phyloP scores from a whole-genome alignment of 2,888 invertebrate species.

The Drosophila neoperkinsi region DNA sequence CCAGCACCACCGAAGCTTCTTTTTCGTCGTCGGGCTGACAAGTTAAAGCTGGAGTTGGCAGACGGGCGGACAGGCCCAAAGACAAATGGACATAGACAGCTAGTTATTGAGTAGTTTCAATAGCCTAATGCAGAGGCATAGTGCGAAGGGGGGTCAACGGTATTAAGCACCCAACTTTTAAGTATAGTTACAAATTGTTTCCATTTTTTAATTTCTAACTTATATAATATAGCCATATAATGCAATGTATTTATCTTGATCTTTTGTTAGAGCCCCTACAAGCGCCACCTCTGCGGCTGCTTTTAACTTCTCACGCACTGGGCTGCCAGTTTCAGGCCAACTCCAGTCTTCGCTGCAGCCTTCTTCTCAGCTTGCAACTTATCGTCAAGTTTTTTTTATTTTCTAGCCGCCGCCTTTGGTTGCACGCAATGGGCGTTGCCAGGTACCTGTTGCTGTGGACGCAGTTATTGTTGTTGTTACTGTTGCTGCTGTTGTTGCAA shows the following conservation, averaged over 20 bases:
- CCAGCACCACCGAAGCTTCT: slow-evolving; percentile 56
- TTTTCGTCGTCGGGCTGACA: slow-evolving; percentile 22
- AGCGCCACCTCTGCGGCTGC: slow-evolving; percentile 35
- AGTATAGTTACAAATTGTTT: neutral
- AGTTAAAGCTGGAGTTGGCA: slow-evolving; percentile 19
- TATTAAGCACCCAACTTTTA: neutral
- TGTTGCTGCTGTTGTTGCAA: slow-evolving; percentile 22
- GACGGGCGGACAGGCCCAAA: slow-evolving; percentile 10
- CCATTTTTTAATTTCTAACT: neutral
- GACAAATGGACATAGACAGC: slow-evolving; percentile 12
- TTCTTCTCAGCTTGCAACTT: slow-evolving; percentile 56
- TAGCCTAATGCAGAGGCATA: slow-evolving; percentile 19
- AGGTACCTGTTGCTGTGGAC: slow-evolving; percentile 71
- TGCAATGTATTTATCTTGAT: neutral
- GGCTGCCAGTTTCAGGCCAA: slow-evolving; percentile 18
- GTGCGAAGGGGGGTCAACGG: neutral
- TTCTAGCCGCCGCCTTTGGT: slow-evolving; percentile 65
- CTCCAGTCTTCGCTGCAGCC: slow-evolving; percentile 28
- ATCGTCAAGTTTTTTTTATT: slow-evolving; percentile 49
- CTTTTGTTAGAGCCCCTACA: slow-evolving; percentile 14
- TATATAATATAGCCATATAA: slow-evolving; percentile 1
- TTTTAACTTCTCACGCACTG: slow-evolving; percentile 54
- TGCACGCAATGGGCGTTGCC: slow-evolving; percentile 80
- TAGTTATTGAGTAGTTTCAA: slow-evolving; percentile 43
- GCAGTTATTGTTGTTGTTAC: slow-evolving; percentile 43